Evolutionary conservation across 2,797 vertebrate genomes (phyloP).

Genomic region (Spea hammondii): DNA sequence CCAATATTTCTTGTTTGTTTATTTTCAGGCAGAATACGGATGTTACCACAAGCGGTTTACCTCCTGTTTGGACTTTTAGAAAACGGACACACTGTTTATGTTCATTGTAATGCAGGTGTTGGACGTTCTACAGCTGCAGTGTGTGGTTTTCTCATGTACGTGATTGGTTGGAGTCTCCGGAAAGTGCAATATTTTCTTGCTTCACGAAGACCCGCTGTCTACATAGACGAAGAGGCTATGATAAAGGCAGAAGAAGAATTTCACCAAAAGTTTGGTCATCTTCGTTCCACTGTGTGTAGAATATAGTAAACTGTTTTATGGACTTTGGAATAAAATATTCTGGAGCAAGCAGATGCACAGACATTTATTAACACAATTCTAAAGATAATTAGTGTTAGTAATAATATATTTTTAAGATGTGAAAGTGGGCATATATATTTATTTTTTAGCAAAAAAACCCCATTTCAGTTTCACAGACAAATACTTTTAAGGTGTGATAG

Average conservation of each 20-base stretch:
- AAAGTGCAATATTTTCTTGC: constrained; percentile 89
- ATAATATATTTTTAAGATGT: too few species aligned
- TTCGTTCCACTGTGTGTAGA: constrained; percentile 61
- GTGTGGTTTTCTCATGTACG: constrained; percentile 88
- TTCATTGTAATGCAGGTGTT: constrained; percentile 94
- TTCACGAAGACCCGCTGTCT: constrained; percentile 81
- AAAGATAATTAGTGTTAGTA: too few species aligned
- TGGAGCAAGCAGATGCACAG: background rate
- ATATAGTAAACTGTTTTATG: constrained; percentile 7
- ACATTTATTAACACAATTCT: too few species aligned
- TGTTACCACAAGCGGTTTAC: constrained; percentile 93
- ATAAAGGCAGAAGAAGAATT: constrained; percentile 82
- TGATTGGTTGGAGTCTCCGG: constrained; percentile 85
- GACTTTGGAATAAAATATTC: background rate
- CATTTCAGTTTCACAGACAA: too few species aligned
- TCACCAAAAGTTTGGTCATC: constrained; percentile 75
- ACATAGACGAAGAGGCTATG: constrained; percentile 91
- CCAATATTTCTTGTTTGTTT: constrained; percentile 32
- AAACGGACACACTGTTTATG: constrained; percentile 88
- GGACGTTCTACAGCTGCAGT: constrained; percentile 88
- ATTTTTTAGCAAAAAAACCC: too few species aligned
- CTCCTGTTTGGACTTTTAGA: constrained; percentile 87
- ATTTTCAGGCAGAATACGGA: constrained; percentile 79
- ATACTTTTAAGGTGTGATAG: too few species aligned
- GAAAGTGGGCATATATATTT: too few species aligned